Conservation (phyloP, 2,113 vertebrate genomes). For the Ctenomys sociabilis region DNA sequence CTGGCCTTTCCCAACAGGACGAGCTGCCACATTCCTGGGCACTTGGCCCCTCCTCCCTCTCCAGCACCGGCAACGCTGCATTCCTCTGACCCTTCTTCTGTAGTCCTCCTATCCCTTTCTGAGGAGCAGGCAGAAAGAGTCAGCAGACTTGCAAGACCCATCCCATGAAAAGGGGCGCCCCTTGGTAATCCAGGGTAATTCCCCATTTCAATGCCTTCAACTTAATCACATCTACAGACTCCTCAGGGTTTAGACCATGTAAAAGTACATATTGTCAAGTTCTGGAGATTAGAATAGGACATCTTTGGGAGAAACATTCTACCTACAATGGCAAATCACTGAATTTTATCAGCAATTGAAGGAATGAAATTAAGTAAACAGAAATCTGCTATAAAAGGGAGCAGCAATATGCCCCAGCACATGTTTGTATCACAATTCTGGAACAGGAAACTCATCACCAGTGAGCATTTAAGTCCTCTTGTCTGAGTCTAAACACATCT, state of each 20-base stretch:
- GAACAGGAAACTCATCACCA: neutral
- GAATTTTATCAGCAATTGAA: slow-evolving; percentile 13
- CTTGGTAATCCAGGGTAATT: neutral
- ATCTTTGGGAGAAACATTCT: neutral
- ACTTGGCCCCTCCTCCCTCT: neutral
- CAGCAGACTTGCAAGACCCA: neutral
- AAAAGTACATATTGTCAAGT: neutral
- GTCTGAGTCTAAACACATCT: neutral
- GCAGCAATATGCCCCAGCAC: neutral
- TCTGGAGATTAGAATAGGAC: neutral
- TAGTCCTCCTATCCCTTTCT: neutral
- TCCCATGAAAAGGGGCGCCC: neutral
- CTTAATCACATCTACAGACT: neutral
- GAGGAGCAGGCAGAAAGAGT: neutral
- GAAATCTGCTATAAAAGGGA: neutral
- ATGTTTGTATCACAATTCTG: neutral
- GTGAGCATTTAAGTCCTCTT: neutral
- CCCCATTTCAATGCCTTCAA: neutral
- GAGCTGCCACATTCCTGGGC: neutral
- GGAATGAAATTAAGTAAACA: neutral
- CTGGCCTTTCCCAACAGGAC: neutral
- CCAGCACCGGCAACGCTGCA: neutral
- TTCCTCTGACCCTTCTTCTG: neutral
- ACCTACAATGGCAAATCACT: neutral
- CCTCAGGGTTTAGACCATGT: neutral